phyloP scores from a whole-genome alignment of 2,888 invertebrate genomes.

The Blera fallax region DNA sequence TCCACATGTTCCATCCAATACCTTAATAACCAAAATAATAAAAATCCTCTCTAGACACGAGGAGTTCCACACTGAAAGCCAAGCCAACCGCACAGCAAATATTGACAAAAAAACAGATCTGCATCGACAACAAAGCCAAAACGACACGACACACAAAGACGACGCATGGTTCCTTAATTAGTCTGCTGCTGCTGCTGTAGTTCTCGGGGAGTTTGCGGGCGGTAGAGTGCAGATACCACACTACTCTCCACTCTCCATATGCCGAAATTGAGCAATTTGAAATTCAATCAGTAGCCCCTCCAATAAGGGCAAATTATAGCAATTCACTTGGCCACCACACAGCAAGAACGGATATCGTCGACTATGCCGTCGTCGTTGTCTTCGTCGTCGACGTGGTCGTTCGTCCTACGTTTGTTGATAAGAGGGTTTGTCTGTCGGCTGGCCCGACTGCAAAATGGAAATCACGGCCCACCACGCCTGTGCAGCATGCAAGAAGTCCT shows the following conservation, averaged over 20 bases:
- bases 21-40: slow-evolving; percentile 63
- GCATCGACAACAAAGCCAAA: slow-evolving; percentile 60
- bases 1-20: slow-evolving; percentile 62
- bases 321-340: slow-evolving; percentile 77
- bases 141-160: slow-evolving; percentile 62
- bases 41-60: slow-evolving; percentile 53
- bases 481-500: slow-evolving; percentile 42
- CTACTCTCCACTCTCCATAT: slow-evolving; percentile 65
- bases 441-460: slow-evolving; percentile 68
- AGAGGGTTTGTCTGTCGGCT: slow-evolving; percentile 69
- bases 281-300: slow-evolving; percentile 82
- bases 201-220: not conserved
- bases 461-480: slow-evolving; percentile 69
- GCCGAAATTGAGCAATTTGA: slow-evolving; percentile 82
- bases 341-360: slow-evolving; percentile 63
- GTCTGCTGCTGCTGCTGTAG: slow-evolving; percentile 66
- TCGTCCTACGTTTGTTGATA: slow-evolving; percentile 67
- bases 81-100: slow-evolving; percentile 45
- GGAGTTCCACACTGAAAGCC: slow-evolving; percentile 29
- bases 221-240: slow-evolving; percentile 58
- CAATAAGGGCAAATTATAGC: slow-evolving; percentile 80
- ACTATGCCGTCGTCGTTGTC: slow-evolving; percentile 6
- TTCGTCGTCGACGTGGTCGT: slow-evolving; percentile 24
- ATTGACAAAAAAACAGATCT: slow-evolving; percentile 44
- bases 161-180: slow-evolving; percentile 72